Evolutionary conservation across 2,888 invertebrate genomes (phyloP).

Genomic region (Drosophila recens): DNA sequence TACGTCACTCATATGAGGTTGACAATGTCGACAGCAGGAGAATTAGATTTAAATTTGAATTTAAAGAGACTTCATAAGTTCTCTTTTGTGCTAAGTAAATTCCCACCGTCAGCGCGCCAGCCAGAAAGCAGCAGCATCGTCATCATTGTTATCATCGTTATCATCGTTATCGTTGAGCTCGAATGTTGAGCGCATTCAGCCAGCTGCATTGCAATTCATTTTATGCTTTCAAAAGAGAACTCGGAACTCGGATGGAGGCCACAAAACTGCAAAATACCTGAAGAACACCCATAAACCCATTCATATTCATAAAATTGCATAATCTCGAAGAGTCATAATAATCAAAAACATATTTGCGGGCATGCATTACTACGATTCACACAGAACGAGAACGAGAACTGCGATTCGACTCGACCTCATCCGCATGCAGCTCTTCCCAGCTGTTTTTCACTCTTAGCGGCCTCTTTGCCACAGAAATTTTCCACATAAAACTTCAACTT

Average conservation of each 20-base stretch:
- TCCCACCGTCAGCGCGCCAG: slow-evolving; percentile 30
- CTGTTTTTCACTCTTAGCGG: slow-evolving; percentile 39
- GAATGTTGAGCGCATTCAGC: slow-evolving; percentile 30
- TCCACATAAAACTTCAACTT: slow-evolving; percentile 76
- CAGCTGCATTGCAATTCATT: slow-evolving; percentile 63
- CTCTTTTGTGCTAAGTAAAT: slow-evolving; percentile 54
- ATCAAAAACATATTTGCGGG: slow-evolving; percentile 82
- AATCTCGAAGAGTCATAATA: slow-evolving; percentile 82
- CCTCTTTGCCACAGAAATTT: slow-evolving; percentile 60
- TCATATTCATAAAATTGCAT: slow-evolving; percentile 82
- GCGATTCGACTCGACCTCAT: slow-evolving; percentile 34
- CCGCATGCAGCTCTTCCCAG: slow-evolving; percentile 28
- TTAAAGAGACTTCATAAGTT: slow-evolving; percentile 59
- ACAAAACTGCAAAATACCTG: slow-evolving; percentile 51
- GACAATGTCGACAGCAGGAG: slow-evolving; percentile 72
- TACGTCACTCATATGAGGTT: slow-evolving; percentile 68
- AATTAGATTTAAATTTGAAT: slow-evolving; percentile 75
- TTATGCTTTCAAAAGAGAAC: slow-evolving; percentile 45
- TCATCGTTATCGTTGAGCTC: slow-evolving; percentile 27
- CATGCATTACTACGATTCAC: slow-evolving; percentile 54
- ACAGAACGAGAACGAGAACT: slow-evolving; percentile 3
- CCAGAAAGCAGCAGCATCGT: not conserved
- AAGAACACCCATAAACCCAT: slow-evolving; percentile 62
- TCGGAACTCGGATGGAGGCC: slow-evolving; percentile 19
- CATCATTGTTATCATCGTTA: slow-evolving; percentile 36